Base-by-base conservation (phyloP, 2,888 invertebrate species). In the Dicycla oo region DNA sequence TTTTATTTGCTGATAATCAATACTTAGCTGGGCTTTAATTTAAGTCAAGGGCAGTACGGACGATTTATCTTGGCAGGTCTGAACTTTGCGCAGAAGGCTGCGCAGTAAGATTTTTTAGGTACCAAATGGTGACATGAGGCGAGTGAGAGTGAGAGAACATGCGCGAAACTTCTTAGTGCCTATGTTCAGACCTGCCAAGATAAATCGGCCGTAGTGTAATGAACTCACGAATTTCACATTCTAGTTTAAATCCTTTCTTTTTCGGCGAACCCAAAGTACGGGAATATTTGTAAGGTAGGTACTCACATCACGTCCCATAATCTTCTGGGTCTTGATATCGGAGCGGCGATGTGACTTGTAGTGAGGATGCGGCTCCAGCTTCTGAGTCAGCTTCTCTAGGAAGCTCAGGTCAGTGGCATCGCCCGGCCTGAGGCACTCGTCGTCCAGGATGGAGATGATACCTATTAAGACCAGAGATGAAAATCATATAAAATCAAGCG, bases 401-500 rank as follows among this genome's bases (percentile, higher is more conserved):
- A 99, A 97, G 62, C 98, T 98, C 73, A 96, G 90, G 92, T 99
- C 99, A 0, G 97, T 97, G 1, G 98, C 97, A 73, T 98, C 98
- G 3, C 99, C 99, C 0, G 99, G 99, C 47, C 98, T 96, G 26
- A 99, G 95, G 91, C 99, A 99, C 91, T 99, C 99, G 93, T 99
- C 99, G 89, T 99, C 99, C 97, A 98, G 95, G 87, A 98, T 96
- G 0, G 98, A 97, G 87, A 98, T 98, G 62, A 98, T 97, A 79
- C 98, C 97, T 97, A 8, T 87, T 58, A 83, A 68, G 69, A 72
- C 23, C n/a, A 20, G 2, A 30, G 13, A 38, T 18, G 11, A 20
- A 34, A 13, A 13, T 18, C 11, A 18, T 6, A 8, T 66, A 23
- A 23, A 7, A 34, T 45, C 13, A 26, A 23, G 15, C 23, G 2